Evolutionary conservation across 2,113 vertebrate genomes (phyloP).

Genomic region (Catharus fuscescens): DNA sequence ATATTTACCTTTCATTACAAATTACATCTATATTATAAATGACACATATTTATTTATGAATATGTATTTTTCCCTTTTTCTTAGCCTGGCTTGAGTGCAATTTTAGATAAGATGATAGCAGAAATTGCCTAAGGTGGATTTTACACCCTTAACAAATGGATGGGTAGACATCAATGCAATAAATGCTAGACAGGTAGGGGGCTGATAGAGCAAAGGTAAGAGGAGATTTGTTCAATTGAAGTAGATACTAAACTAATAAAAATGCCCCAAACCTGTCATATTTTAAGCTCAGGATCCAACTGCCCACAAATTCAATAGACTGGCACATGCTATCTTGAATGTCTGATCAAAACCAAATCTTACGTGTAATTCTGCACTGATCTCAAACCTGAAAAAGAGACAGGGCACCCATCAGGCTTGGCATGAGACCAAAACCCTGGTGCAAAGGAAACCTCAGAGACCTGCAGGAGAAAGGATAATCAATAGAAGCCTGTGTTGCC

Average conservation of each 20-base stretch:
- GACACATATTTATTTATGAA: not conserved
- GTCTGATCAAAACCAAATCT: not conserved
- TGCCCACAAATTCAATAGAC: not conserved
- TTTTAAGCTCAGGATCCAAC: not conserved
- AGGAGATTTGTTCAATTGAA: not conserved
- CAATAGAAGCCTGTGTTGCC: not conserved
- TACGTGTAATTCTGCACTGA: accelerated
- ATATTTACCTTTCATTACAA: not conserved
- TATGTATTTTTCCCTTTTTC: not conserved
- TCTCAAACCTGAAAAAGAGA: not conserved
- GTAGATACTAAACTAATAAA: not conserved
- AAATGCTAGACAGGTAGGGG: not conserved
- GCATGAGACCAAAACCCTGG: not conserved
- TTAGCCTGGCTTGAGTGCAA: not conserved
- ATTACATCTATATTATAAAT: not conserved
- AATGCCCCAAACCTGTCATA: not conserved
- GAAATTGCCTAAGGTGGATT: not conserved
- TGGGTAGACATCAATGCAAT: not conserved
- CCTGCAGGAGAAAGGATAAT: not conserved
- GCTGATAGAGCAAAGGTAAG: not conserved
- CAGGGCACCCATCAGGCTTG: not conserved
- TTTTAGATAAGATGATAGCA: not conserved
- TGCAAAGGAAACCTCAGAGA: not conserved
- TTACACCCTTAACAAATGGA: not conserved
- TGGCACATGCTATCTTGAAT: not conserved